Evolutionary conservation across 1,140 invertebrate genomes (phyloP), one percentile per base, ranked within the genome.

Genomic region (Maniola jurtina): DNA sequence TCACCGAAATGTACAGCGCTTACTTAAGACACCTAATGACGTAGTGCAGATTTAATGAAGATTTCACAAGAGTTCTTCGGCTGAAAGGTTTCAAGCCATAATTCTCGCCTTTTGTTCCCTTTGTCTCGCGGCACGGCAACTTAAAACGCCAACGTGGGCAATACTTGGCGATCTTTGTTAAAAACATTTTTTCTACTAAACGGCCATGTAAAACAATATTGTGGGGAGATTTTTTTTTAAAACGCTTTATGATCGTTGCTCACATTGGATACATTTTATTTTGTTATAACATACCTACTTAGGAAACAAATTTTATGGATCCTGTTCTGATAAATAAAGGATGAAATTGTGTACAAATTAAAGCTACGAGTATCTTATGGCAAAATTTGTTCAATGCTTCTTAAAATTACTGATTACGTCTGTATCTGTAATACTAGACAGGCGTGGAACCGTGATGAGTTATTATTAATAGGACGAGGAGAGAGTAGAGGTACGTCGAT

Each of bases 31-130:
- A 64, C 34, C 62, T 61, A 70, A 70, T 65, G 68, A 70, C 59
- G 63, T 64, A 70, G 68, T 61, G 64, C 74, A 75, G 71, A 74
- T 75, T 76, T 79, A 81, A 81, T 79, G 68, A 79, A 76, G 66
- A 70, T 66, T 66, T 63, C 64, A 52, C 61, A 70, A 66, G 61
- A 75, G 64, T 61, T 71, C 68, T 50, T 54, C 58, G 55, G 50
- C 56, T 69, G 70, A 70, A 73, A 75, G 68, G 69, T 68, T 76
- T 73, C 64, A 76, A 70, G 61, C 61, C 71, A 66, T 76, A 74
- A 77, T 76, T 73, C 70, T 33, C 62, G 63, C 62, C 72, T 81
- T 72, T 77, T 76, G 76, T 79, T 72, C 68, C 72, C 73, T 76
- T 79, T 79, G 74, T 81, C 66, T 74, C 64, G 50, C 50, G 57